Evolutionary conservation across 2,113 vertebrate genomes (phyloP), one percentile per base, ranked within the genome.

Genomic region (Pterocles orientalis): DNA sequence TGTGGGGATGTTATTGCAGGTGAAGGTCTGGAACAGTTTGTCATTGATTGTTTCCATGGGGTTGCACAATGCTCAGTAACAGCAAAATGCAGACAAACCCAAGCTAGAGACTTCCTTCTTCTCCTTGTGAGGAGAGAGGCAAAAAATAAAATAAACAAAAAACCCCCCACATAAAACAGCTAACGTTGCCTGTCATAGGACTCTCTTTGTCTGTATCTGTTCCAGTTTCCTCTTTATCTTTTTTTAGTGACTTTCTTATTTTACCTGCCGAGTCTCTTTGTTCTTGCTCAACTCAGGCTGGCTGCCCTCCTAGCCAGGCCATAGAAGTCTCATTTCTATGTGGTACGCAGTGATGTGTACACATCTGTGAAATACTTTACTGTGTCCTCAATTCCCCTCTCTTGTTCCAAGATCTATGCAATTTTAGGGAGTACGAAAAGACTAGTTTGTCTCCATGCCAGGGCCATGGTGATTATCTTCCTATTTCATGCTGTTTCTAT

Each of bases 121-220:
- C 20, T 86, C 9, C 12, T 45, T 54, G 8, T 39, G 14, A 48
- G 54, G 20, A 62, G 24, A 57, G 51, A 29, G 45, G 4, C 10
- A 39, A 70, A 85, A 57, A 29, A 41, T 41, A 41, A 41, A 41
- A 41, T 16, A 23, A 75, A 26, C 5, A 23, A 24, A 19, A 17
- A 19, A 3, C 0, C 9, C 7, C 3, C 1, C 8, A 18, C 6
- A 5, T 60, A 31, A 3, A 71, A 48, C 43, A 64, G 29, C 47
- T 60, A 88, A 15, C 12, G 12, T 8, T 68, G 23, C 12, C 34
- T 68, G 9, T 68, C 20, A 24, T 10, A 36, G 7, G 7, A 4
- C 31, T 80, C 34, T 57, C 24, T 71, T 58, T 56, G 31, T 2
- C 34, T 54, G 4, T 77, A 58, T 69, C 66, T 89, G 23, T 56